Percentiles rank a stretch among this genome's conserved stretches.
Evolutionary conservation across 2,113 vertebrate genomes (phyloP).

Genomic region (Sinocyclocheilus anophthalmus): DNA sequence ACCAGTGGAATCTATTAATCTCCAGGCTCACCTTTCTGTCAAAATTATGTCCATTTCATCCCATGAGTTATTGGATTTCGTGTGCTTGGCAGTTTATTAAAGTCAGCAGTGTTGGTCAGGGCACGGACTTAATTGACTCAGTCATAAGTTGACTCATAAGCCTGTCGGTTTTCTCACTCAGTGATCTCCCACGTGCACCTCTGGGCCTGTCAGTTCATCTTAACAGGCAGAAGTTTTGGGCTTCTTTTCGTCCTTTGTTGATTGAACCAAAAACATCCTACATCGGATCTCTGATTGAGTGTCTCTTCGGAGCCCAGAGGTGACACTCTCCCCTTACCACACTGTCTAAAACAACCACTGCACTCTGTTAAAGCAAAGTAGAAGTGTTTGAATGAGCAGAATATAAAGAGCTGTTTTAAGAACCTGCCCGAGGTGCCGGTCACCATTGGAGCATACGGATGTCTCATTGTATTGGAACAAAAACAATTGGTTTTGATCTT

Average conservation of each 20-base stretch:
- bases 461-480: background rate
- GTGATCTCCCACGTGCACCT: constrained; percentile 50
- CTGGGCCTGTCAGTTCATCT: constrained; percentile 53
- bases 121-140: constrained; percentile 70
- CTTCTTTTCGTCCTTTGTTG: constrained; percentile 64
- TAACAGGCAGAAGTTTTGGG: constrained; percentile 40
- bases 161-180: constrained; percentile 56
- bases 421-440: background rate
- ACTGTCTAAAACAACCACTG: constrained; percentile 29
- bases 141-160: constrained; percentile 73
- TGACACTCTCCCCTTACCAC: constrained; percentile 47
- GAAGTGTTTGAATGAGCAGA: constrained; percentile 6
- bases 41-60: constrained; percentile 56
- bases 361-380: constrained; percentile 28
- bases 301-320: constrained; percentile 44
- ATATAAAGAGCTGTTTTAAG: constrained; percentile 16
- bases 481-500: background rate
- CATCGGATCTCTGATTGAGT: constrained; percentile 64
- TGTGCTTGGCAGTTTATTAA: constrained; percentile 71
- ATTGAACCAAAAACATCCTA: constrained; percentile 68
- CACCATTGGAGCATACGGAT: background rate
- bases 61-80: constrained; percentile 67
- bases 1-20: constrained; percentile 35
- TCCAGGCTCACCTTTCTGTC: constrained; percentile 64
- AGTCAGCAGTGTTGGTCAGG: constrained; percentile 63